These are phyloP conservation scores for Oceanodroma leucorhoa DNA, from an alignment of 2,797 vertebrate genomes.

Conservation along the genomic window DNA sequence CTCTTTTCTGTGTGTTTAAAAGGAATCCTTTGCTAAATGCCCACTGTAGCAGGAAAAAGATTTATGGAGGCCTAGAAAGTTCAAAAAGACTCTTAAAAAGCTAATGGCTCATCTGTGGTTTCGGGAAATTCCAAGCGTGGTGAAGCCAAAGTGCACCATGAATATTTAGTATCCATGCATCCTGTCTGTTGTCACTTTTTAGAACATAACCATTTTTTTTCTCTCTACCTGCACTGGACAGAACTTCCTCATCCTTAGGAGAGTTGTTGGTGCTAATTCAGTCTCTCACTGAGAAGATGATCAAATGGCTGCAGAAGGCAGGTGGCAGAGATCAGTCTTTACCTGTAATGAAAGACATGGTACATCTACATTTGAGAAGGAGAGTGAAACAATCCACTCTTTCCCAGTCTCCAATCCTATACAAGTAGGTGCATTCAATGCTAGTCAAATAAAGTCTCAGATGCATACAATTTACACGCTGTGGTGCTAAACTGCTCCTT, in stretches of 20 bases:
- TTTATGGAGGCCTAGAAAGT: not conserved
- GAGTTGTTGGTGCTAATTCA: not conserved
- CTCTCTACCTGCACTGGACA: not conserved
- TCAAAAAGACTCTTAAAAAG: not conserved
- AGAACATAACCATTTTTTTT: not conserved
- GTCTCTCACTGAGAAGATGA: not conserved
- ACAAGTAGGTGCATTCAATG: not conserved
- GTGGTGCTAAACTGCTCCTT: not conserved
- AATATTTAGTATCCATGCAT: not conserved
- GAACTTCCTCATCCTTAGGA: not conserved
- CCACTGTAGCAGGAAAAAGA: not conserved
- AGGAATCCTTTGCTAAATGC: not conserved
- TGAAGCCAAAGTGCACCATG: rapidly evolving
- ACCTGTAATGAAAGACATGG: not conserved
- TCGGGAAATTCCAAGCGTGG: not conserved
- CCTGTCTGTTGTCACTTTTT: not conserved
- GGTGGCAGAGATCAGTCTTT: not conserved
- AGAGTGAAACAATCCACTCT: not conserved
- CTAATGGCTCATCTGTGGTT: not conserved
- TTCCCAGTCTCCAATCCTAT: not conserved
- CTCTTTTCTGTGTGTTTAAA: not conserved
- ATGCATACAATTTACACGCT: not conserved
- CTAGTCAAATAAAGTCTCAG: not conserved
- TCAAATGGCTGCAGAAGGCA: not conserved
- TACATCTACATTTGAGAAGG: not conserved